phyloP scores from a whole-genome alignment of 2,113 vertebrate species.

The Muntiacus reevesi region DNA sequence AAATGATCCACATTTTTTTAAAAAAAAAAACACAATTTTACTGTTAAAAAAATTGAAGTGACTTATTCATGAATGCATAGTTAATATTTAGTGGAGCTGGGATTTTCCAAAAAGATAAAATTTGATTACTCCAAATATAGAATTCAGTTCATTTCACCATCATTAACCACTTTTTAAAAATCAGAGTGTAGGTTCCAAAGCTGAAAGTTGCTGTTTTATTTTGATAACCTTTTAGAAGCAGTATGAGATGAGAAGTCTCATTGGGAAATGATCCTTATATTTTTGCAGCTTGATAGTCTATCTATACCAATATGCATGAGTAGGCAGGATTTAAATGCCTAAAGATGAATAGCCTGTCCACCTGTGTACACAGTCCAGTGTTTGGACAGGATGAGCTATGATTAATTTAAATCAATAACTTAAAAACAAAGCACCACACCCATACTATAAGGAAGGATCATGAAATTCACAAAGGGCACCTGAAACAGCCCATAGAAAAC shows the following conservation, averaged over 20 bases:
- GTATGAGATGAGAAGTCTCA: not conserved
- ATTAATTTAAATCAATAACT: constrained; percentile 66
- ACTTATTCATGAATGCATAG: not conserved
- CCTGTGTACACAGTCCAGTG: constrained; percentile 58
- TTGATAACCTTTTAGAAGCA: constrained; percentile 41
- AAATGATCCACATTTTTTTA: not conserved
- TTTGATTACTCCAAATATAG: not conserved
- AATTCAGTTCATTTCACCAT: not conserved
- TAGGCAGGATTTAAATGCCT: constrained; percentile 27
- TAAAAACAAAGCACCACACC: constrained; percentile 12
- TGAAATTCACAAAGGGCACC: constrained; percentile 16
- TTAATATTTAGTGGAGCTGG: not conserved
- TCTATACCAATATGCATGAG: constrained; percentile 41
- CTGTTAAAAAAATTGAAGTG: not conserved
- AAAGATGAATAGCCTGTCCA: constrained; percentile 44
- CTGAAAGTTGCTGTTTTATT: constrained; percentile 31
- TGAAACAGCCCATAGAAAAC: not conserved
- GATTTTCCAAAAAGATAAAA: not conserved
- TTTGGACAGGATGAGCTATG: constrained; percentile 56
- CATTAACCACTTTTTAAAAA: not conserved
- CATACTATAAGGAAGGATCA: not conserved
- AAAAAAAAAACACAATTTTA: not conserved
- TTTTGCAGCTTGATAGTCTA: constrained; percentile 53
- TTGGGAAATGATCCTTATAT: constrained; percentile 28
- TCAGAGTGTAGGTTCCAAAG: not conserved